phyloP scores from a whole-genome alignment of 2,888 invertebrate species.

The Melanotus villosus region DNA sequence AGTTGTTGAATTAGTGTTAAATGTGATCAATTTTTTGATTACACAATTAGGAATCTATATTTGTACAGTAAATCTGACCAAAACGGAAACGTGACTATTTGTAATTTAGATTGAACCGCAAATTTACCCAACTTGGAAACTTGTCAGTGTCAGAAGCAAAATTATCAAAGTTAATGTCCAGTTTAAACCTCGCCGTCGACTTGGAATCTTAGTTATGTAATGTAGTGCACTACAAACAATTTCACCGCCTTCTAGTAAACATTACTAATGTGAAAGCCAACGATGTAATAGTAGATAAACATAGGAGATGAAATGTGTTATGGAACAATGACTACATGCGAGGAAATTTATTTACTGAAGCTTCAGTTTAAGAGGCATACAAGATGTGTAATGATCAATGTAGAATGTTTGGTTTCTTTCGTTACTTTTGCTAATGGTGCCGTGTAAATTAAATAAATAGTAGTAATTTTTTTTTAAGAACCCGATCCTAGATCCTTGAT shows the following conservation, averaged over 20 bases:
- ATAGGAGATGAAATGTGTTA: neutral
- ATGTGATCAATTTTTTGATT: no score
- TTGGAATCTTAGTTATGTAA: slow-evolving; percentile 33
- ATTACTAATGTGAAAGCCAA: slow-evolving; percentile 6
- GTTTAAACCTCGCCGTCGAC: slow-evolving; percentile 8
- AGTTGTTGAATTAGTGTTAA: no score
- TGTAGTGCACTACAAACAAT: slow-evolving; percentile 11
- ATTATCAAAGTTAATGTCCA: slow-evolving; percentile 34
- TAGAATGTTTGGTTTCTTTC: no score
- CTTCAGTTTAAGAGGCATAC: no score
- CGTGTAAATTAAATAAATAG: no score
- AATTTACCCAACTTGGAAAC: slow-evolving; percentile 15
- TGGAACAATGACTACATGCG: neutral
- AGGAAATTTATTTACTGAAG: neutral
- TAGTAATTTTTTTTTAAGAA: no score
- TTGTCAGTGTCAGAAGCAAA: slow-evolving; percentile 28
- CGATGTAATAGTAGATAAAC: neutral
- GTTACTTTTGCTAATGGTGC: no score
- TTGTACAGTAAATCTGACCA: neutral
- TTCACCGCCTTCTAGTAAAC: slow-evolving; percentile 5
- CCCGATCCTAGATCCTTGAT: no score
- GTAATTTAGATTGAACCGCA: slow-evolving; percentile 14
- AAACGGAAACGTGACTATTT: neutral
- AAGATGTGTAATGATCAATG: no score
- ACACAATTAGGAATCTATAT: no score